Evolutionary conservation across 2,113 vertebrate species (phyloP), one percentile per base, ranked within the genome.

Genomic region (Gymnorhina tibicen): DNA sequence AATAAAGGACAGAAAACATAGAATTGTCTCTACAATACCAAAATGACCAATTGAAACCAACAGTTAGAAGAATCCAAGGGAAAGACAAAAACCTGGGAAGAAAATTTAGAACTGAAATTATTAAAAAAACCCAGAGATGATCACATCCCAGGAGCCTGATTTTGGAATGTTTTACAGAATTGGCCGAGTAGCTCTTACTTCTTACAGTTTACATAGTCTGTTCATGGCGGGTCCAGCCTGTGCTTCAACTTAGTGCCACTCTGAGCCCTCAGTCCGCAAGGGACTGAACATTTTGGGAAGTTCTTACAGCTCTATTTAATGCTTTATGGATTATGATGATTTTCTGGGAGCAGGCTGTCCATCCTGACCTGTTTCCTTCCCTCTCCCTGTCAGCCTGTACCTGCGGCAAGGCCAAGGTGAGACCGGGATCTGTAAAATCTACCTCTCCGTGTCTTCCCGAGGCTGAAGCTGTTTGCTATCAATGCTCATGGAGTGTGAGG

Each of bases 341-440:
- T 46, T 37, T 11, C 46, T 16, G 37, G 5, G 13, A 13, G 4
- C 1, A 42, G 53, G 13, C 23, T 50, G 1, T 18, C 4, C 0
- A 0, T 35, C 60, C 74, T 67, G 15, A 66, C 50, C 63, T 8
- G 13, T 7, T 24, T 39, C 44, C 8, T 91, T 52, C 68, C 82
- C 89, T 88, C 70, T 86, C 35, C 93, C 69, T 27, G 23, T 28
- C 85, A 99, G 99, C 30, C 87, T 99, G 59, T 99, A 99, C 62
- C 97, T 99, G 96, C 97, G 98, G 56, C 99, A 99, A 94, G 99
- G 99, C 85, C 73, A 98, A 85, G 98, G 99, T 47, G 99, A 99
- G 76, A 99, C 98, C 5, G 97, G 99, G 73, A 99, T 99, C 95
- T 99, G 99, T 94, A 99, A 99, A 95, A 99, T 99, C 99, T 3